Conservation (phyloP, 2,888 invertebrate genomes). For the Cotesia congregata region DNA sequence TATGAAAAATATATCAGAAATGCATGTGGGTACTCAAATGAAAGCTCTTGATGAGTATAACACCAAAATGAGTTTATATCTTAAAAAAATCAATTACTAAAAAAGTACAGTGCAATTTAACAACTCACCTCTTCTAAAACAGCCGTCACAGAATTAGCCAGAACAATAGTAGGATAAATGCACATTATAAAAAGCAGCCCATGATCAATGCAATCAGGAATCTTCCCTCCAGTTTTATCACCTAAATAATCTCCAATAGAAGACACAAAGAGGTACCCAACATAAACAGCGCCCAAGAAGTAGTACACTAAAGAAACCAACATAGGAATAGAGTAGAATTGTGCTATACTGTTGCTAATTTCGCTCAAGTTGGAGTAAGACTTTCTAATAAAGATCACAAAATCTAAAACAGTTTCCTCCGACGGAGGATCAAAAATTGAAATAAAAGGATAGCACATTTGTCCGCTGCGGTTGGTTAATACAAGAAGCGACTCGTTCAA, state of each 20-base stretch:
- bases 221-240: not conserved
- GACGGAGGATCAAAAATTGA: not conserved
- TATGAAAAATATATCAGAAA: too few species aligned
- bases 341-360: not conserved
- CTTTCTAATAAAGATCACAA: not conserved
- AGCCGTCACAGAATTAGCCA: not conserved
- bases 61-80: too few species aligned
- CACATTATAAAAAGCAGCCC: not conserved
- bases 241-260: not conserved
- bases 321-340: not conserved
- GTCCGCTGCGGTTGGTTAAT: not conserved
- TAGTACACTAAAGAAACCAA: not conserved
- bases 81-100: too few species aligned
- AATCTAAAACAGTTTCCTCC: not conserved
- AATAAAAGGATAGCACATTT: not conserved
- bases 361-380: not conserved
- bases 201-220: not conserved
- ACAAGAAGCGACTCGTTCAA: not conserved
- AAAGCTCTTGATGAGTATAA: too few species aligned
- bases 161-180: not conserved
- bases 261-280: not conserved
- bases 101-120: not conserved
- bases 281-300: not conserved
- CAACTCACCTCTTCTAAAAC: not conserved
- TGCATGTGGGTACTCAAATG: too few species aligned